These are phyloP conservation scores for Eira barbara DNA, from an alignment of 2,113 vertebrate species.

Conservation along the genomic window DNA sequence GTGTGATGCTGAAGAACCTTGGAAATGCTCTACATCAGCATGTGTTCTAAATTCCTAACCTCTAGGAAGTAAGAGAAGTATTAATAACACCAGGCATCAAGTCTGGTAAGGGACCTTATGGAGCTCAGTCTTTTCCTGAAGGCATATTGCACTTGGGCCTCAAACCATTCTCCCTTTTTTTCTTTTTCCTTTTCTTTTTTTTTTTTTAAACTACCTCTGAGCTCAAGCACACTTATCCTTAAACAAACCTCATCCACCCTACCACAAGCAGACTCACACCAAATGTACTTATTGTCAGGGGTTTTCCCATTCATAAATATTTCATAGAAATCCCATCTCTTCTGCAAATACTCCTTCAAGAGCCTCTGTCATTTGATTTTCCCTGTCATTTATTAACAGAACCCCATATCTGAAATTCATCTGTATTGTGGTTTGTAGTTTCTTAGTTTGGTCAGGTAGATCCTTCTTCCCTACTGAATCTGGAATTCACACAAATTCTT, in stretches of 20 bases:
- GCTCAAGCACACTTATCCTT: not conserved
- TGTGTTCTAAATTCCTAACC: not conserved
- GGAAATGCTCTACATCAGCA: not conserved
- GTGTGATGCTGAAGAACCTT: not conserved
- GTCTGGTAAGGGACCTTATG: not conserved
- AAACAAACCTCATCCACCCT: not conserved
- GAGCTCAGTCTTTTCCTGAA: not conserved
- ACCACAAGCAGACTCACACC: not conserved
- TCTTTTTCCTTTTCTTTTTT: fast-evolving
- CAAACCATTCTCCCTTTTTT: not conserved
- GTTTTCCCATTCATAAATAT: not conserved
- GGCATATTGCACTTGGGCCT: not conserved
- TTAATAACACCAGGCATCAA: not conserved
- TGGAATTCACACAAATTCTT: not conserved
- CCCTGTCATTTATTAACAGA: not conserved
- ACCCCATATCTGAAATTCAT: not conserved
- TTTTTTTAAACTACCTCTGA: not conserved
- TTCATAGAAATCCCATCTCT: not conserved
- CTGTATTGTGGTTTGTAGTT: not conserved
- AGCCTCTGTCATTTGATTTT: not conserved
- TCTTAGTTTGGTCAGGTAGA: not conserved
- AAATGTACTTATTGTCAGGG: not conserved
- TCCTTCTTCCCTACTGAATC: not conserved
- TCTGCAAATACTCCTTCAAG: not conserved
- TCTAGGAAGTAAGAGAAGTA: not conserved